Conservation (phyloP, 2,113 vertebrate genomes). For the Bufo gargarizans region DNA sequence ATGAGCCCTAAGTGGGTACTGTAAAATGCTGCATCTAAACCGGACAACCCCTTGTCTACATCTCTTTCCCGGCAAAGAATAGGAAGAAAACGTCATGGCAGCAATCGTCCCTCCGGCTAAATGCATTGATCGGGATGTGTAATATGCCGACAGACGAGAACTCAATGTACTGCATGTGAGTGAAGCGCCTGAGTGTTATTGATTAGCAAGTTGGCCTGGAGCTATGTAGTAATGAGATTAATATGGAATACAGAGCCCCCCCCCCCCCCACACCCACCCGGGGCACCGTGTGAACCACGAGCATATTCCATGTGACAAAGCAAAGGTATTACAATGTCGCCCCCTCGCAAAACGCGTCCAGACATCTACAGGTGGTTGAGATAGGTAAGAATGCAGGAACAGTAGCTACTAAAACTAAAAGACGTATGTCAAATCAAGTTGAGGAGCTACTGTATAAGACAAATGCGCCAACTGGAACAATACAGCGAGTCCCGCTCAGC, state of each 20-base stretch:
- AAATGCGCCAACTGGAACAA: too few species aligned
- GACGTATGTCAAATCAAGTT: too few species aligned
- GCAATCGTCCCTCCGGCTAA: background rate
- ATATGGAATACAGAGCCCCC: background rate
- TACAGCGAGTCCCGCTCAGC: too few species aligned
- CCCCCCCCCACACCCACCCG: background rate
- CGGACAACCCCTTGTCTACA: background rate
- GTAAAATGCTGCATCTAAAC: too few species aligned
- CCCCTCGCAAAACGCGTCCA: too few species aligned
- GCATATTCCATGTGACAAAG: background rate
- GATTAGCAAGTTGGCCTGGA: background rate
- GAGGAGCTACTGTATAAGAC: too few species aligned
- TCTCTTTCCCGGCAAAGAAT: background rate
- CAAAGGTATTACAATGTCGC: too few species aligned
- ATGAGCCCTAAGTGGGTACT: too few species aligned
- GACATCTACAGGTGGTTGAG: too few species aligned
- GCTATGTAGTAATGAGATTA: constrained; percentile 3
- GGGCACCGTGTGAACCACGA: background rate
- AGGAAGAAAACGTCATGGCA: background rate
- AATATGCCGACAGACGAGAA: background rate
- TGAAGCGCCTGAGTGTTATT: background rate
- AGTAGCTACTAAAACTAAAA: too few species aligned
- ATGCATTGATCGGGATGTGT: background rate
- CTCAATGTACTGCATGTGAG: background rate
- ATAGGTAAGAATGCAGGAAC: too few species aligned